Percentiles rank a stretch among this genome's conserved stretches.
Conservation (phyloP, 2,888 invertebrate species). For the Tenthredo livida region DNA sequence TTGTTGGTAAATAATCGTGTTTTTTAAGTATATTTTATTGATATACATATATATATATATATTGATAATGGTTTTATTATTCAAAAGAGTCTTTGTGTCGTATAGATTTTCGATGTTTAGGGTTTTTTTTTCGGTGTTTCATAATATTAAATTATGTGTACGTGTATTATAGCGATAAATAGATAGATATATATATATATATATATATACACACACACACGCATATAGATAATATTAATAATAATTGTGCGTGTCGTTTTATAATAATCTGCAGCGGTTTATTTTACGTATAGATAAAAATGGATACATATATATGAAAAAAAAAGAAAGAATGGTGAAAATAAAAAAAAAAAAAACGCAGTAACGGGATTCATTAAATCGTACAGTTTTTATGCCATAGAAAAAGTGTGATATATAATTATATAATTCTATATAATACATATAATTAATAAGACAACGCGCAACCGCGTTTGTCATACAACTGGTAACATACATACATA, state of each 20-base stretch:
- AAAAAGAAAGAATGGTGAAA: no score
- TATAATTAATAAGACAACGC: not conserved
- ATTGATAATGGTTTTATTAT: not conserved
- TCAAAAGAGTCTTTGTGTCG: constrained; percentile 15
- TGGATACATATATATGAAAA: not conserved
- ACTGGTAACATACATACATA: constrained; percentile 29
- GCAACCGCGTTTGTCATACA: constrained; percentile 25
- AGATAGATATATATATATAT: not conserved
- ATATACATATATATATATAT: not conserved
- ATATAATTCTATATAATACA: constrained; percentile 6
- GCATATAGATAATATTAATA: not conserved
- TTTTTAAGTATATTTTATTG: not conserved
- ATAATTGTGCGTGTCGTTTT: not conserved
- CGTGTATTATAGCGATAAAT: not conserved
- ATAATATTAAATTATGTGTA: not conserved
- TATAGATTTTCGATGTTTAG: constrained; percentile 29
- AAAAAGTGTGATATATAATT: no score
- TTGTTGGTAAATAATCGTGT: constrained; percentile 8
- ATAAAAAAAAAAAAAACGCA: no score
- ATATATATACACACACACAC: not conserved
- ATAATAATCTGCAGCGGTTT: constrained; percentile 43
- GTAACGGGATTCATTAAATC: no score
- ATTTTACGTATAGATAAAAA: constrained; percentile 25
- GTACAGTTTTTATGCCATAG: constrained; percentile 7
- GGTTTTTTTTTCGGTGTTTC: constrained; percentile 8